Base-by-base conservation (phyloP, 2,113 vertebrate species). In the Myiagra hebetior region DNA sequence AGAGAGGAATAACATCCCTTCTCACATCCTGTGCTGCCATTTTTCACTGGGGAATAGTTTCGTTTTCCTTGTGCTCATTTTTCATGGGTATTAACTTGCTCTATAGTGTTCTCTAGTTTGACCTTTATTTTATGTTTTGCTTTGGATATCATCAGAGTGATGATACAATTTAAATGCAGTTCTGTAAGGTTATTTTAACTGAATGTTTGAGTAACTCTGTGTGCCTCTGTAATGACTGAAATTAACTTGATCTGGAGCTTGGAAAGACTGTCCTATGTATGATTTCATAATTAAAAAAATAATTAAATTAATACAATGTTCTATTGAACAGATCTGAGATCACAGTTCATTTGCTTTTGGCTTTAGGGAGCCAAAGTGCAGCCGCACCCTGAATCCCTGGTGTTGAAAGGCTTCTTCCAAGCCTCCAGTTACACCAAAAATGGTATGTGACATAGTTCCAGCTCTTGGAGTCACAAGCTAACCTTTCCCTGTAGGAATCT, bases 51-150 rank as follows among this genome's bases (percentile, higher is more conserved):
- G 77, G 76, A 92, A 74, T 86, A 86, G 82, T 77, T 95, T 88
- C 81, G 49, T 55, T 84, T 93, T 96, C 64, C 62, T 84, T 91
- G 52, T 64, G 44, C 75, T 91, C 87, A 44, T 96, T 96, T 95
- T 96, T 96, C 85, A 56, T 78, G 75, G 37, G 47, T 96, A 79
- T 96, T 96, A 94, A 82, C 87, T 95, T 96, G 78, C 37, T 91
- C 62, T 30, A 8, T 60, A 73, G 49, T 39, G 37, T 93, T 93
- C 76, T 93, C 47, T 64, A 69, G 50, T 77, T 93, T 96, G 85
- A 93, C 57, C 91, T 96, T 93, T 94, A 65, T 85, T 96, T 96
- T 96, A 68, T 87, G 84, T 94, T 89, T 96, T 93, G 85, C 64
- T 91, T 92, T 85, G 73, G 82, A 77, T 96, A 90, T 87, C 4